A percentile compares a stretch with the other conserved stretches of the same genome.
These are phyloP conservation scores for Tinea pellionella DNA, from an alignment of 2,888 invertebrate genomes.

Conservation along the genomic window DNA sequence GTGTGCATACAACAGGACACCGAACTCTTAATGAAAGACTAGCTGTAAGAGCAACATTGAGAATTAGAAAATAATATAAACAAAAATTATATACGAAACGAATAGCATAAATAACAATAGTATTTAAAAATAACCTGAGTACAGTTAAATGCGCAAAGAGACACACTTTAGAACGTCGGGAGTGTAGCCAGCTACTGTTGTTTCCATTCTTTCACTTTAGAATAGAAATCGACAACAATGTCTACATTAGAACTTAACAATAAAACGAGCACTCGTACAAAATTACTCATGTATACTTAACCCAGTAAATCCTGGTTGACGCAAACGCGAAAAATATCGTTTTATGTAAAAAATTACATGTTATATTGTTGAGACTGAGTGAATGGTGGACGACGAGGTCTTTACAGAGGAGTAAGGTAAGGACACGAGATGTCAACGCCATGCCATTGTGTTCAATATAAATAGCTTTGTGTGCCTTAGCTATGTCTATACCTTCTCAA, in stretches of 20 bases:
- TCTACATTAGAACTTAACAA: too few species aligned
- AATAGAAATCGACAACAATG: neutral
- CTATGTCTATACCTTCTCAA: too few species aligned
- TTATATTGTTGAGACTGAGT: neutral
- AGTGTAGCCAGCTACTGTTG: neutral
- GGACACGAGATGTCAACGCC: conserved; percentile 8
- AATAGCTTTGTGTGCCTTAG: neutral
- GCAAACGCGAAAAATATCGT: neutral
- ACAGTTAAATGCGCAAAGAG: neutral
- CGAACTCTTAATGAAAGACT: too few species aligned
- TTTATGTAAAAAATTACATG: conserved; percentile 1
- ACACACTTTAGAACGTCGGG: too few species aligned
- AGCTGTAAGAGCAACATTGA: too few species aligned
- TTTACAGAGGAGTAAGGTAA: conserved; percentile 8
- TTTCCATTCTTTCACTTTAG: neutral
- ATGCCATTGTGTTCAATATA: neutral
- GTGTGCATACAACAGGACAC: too few species aligned
- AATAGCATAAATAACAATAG: neutral
- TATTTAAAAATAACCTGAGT: neutral
- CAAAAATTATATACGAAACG: neutral
- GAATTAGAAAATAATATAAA: too few species aligned
- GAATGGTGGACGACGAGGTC: neutral
- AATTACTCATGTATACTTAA: neutral
- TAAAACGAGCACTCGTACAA: too few species aligned
- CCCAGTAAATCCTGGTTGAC: neutral